Base-by-base conservation (phyloP, 2,113 vertebrate species). In the Oryzias melastigma region DNA sequence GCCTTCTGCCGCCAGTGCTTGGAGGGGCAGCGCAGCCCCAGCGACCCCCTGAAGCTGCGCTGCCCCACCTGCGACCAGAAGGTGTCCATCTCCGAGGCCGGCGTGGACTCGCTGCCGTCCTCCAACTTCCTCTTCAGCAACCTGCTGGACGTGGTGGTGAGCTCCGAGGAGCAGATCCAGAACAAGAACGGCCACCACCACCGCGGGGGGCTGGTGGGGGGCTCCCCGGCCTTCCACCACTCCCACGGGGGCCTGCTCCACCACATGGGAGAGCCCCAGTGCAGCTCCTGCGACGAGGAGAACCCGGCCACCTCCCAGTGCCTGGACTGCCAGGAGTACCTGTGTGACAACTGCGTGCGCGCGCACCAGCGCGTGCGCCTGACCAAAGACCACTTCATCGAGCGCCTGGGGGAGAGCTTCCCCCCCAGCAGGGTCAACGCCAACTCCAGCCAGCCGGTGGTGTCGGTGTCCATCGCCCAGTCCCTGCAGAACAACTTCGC, bases 321-420 rank as follows among this genome's bases (percentile, higher is more conserved):
- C 90, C 91, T 96, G 43, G 94, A 95, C 88, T 96, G 95, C 85
- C 94, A 95, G 86, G 95, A 97, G 76, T 95, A 95, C 85, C 92
- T 97, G 86, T 96, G 95, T 64, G 93, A 94, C 84, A 96, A 95
- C 89, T 96, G 95, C 59, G 94, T 96, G 78, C 90, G 93, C 62
- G 95, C 95, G n/a, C 95, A 97, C 86, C 95, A 95, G 86, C 89
- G 95, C 48, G 95, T 97, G 66, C 91, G 94, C 56, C 93, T 97
- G 76, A 97, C 95, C 84, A 96, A 96, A 86, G 95, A 96, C 91
- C 95, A 97, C 87, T 95, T 94, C 90, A 96, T 96, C 14, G 94
- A 96, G 73, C 89, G 92, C 71, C 92, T 93, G 80, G 90, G 85
- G 17, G 89, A 90, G 47, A 92, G 79, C 65, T 84, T 82, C 45